Base-by-base conservation (phyloP, 2,113 vertebrate genomes). In the Gymnobelideus leadbeateri region DNA sequence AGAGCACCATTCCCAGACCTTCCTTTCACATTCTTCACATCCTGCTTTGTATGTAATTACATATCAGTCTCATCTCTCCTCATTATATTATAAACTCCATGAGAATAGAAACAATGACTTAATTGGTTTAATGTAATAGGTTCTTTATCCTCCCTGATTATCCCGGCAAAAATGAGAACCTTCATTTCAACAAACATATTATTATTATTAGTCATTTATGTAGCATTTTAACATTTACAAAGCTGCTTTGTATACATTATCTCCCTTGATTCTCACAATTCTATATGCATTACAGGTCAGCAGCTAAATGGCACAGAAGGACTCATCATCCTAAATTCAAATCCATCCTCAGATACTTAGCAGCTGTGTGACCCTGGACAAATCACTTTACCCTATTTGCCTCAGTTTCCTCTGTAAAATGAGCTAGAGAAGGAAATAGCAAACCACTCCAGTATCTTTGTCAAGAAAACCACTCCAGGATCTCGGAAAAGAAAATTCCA, bases 51-150 rank as follows among this genome's bases (percentile, higher is more conserved):
- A 84, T 43, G 43, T 8, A 84, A 84, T 84, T 84, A 84, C 19
- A 84, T 84, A 84, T 84, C 68, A 84, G n/a, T 43, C 68, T 84
- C 68, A 84, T 84, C 68, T 84, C n/a, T 84, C n/a, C n/a, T 84
- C 68, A 84, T 84, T 84, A 84, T 7, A 43, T n/a, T 43, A 84
- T 84, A 84, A 84, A 84, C 19, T 84, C 68, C 68, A 43, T 23
- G 68, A 84, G 68, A 84, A 84, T 84, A 84, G 68, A 84, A 84
- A 84, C 19, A 84, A 84, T 84, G 68, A n/a, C 19, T 43, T 84
- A 84, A 84, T 84, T 84, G 68, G 68, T 84, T 84, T 84, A 84
- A 84, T 43, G 19, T 84, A n/a, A 23, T 84, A 84, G 68, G 37
- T 43, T 21, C 43, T 77, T 84, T 84, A 84, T 77, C n/a, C 68